A percentile compares a stretch with the other conserved stretches of the same genome.
phyloP scores from a whole-genome alignment of 53 echinoderm and acorn worm species.

The Holothuria scabra region DNA sequence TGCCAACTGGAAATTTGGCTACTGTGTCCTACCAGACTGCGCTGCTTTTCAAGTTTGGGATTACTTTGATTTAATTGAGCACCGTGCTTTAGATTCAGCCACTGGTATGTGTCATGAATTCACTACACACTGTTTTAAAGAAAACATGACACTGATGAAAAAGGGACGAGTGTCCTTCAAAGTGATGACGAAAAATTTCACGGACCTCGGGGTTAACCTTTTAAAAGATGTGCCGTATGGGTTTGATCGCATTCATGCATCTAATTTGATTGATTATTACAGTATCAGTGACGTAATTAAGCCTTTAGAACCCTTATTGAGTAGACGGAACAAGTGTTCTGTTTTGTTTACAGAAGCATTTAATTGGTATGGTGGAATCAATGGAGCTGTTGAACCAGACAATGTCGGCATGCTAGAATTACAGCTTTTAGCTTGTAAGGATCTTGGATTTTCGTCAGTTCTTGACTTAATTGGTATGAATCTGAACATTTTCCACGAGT shows the following conservation, averaged over 20 bases:
- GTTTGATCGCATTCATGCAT: constrained; percentile 37
- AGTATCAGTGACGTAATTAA: neutral
- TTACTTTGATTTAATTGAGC: neutral
- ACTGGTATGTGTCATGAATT: constrained; percentile 19
- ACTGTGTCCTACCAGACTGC: neutral
- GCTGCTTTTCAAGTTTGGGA: constrained; percentile 5
- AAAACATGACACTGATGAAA: constrained; percentile 3
- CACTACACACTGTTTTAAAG: neutral
- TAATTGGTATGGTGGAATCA: neutral
- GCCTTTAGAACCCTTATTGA: constrained; percentile 18
- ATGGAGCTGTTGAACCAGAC: neutral
- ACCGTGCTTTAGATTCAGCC: neutral
- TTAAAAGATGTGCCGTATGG: no score
- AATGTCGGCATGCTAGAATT: no score
- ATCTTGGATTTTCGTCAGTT: no score
- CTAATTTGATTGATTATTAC: constrained; percentile 13
- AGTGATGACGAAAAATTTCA: neutral
- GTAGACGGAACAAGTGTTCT: constrained; percentile 8
- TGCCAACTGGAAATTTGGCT: neutral
- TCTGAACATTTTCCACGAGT: neutral
- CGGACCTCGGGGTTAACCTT: neutral
- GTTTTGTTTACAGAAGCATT: constrained; percentile 10
- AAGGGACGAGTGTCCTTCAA: neutral
- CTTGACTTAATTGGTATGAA: neutral
- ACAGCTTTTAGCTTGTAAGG: no score